Base-by-base conservation (phyloP, 2,797 vertebrate species). In the Triplophysa bombifrons region DNA sequence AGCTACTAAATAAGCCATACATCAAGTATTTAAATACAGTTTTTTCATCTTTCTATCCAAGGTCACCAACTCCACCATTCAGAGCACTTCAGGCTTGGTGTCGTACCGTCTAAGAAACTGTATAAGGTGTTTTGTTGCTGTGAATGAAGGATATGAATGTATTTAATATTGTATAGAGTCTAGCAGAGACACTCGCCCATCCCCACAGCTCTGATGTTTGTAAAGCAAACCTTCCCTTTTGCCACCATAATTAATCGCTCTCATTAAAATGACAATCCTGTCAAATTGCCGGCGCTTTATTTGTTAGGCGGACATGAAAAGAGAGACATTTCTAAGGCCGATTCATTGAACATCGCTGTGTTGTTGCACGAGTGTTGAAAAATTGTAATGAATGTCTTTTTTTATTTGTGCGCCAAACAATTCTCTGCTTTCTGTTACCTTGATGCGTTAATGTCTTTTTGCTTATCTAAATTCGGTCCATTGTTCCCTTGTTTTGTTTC, bases 401-500 rank as follows among this genome's bases (percentile, higher is more conserved):
- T 89, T 89, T 89, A 87, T 89, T 85, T 77, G 74, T 69, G 80
- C 72, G 27, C 75, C 78, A 61, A 87, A 87, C 82, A 71, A 74
- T 84, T 83, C 82, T 55, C 71, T 53, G 76, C 84, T 82, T 81
- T 72, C 81, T 27, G 80, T 86, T 84, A 87, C 87, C 86, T 88
- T 88, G 88, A 89, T 87, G 79, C 87, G 80, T 88, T 89, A 89
- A 89, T 89, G 85, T 81, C 84, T 87, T 80, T 77, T 73, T 84
- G 83, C 84, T 80, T 82, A 87, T 89, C 87, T 87, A 86, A 85
- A 89, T 87, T 77, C 72, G 73, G 66, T 72, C 81, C 73, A 85
- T 86, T 86, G 85, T 87, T 80, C 71, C 85, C 56, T 80, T 83
- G 72, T 83, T 85, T 84, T 85, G 83, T 82, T 87, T 82, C 74